phyloP scores from a whole-genome alignment of 2,113 vertebrate genomes.

The Mormyrus iriodes region DNA sequence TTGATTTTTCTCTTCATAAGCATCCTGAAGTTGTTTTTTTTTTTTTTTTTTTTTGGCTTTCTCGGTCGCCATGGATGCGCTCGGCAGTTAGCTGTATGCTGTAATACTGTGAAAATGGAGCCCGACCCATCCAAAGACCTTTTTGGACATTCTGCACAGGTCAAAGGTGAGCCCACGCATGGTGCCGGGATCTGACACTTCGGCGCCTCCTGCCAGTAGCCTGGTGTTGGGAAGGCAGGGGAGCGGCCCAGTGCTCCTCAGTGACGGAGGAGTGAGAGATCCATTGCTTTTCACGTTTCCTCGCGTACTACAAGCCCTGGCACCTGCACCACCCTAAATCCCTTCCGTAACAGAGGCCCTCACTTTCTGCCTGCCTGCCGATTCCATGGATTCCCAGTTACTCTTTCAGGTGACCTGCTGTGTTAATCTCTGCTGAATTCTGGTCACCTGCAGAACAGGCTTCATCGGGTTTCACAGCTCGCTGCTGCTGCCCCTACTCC shows the following conservation, averaged over 20 bases:
- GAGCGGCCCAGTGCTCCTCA: background rate
- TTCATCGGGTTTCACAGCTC: background rate
- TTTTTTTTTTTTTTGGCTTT: slow-evolving; percentile 32
- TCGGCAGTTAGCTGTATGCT: slow-evolving; percentile 29
- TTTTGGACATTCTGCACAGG: slow-evolving; percentile 56
- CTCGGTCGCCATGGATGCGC: background rate
- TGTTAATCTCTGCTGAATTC: background rate
- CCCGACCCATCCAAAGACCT: slow-evolving; percentile 32
- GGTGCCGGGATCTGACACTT: background rate
- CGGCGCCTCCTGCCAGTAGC: background rate
- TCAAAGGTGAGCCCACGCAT: slow-evolving; percentile 37
- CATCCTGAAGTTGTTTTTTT: slow-evolving; percentile 48
- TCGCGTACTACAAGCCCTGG: background rate
- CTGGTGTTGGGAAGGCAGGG: background rate
- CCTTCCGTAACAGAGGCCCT: background rate
- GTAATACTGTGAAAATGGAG: slow-evolving; percentile 71
- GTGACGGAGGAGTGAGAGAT: background rate
- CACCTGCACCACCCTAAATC: background rate
- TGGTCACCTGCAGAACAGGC: background rate
- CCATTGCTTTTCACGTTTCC: background rate
- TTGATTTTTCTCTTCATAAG: slow-evolving; percentile 33
- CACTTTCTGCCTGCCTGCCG: background rate
- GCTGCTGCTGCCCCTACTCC: background rate
- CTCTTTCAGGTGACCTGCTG: background rate
- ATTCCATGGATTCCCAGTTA: background rate